Evolutionary conservation across 2,888 invertebrate species (phyloP).

Genomic region (Teinopalpus imperialis): DNA sequence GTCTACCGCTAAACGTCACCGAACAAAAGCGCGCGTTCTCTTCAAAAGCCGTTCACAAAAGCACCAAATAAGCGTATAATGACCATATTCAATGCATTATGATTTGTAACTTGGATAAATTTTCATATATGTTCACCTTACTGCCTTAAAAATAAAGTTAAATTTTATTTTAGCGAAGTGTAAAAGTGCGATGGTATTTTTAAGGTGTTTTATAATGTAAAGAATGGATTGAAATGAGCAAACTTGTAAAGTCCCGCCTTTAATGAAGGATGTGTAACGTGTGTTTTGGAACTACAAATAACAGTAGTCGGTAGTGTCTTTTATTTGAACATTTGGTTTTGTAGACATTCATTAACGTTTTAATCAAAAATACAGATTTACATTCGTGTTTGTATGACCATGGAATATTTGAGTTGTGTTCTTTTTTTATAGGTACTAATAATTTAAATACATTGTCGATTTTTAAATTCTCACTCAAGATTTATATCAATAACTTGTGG

Average conservation of each 20-base stretch:
- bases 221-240: conserved; percentile 61
- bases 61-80: conserved; percentile 75
- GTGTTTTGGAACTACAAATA: conserved; percentile 31
- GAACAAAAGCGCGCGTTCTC: conserved; percentile 53
- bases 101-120: conserved; percentile 34
- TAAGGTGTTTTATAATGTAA: conserved; percentile 36
- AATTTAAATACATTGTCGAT: too few relatives aligned
- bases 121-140: conserved; percentile 25
- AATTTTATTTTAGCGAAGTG: conserved; percentile 12
- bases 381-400: conserved; percentile 17
- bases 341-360: conserved; percentile 16
- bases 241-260: conserved; percentile 39
- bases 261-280: conserved; percentile 31
- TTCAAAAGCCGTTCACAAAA: conserved; percentile 55
- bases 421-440: too few relatives aligned
- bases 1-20: conserved; percentile 67
- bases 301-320: conserved; percentile 6
- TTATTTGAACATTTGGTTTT: conserved; percentile 16
- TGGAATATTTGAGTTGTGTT: conserved; percentile 28
- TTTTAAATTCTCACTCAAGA: too few relatives aligned
- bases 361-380: conserved; percentile 3
- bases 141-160: conserved; percentile 4
- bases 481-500: too few relatives aligned
- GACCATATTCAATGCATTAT: conserved; percentile 66
- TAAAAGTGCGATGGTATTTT: background rate